Percentiles rank a stretch among this genome's conserved stretches.
Conservation (phyloP, 2,888 invertebrate species). For the Sphaeridia pumilis region DNA sequence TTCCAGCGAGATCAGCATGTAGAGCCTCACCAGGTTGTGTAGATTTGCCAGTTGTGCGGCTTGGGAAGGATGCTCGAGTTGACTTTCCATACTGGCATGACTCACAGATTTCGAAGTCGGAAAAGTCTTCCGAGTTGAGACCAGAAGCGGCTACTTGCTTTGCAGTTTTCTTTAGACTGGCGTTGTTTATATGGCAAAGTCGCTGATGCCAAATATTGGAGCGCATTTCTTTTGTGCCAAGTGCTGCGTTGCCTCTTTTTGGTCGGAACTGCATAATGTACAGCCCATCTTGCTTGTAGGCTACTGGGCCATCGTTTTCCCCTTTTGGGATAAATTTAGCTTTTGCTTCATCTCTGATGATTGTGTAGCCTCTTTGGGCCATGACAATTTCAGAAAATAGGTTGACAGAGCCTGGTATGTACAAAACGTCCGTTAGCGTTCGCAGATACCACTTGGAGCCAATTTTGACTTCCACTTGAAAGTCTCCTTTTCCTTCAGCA, state of each 20-base stretch:
- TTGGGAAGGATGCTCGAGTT: slow-evolving; percentile 2
- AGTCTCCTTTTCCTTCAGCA: background rate
- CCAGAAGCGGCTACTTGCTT: slow-evolving; percentile 14
- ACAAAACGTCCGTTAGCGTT: slow-evolving; percentile 6
- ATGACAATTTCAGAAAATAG: slow-evolving; percentile 13
- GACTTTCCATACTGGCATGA: slow-evolving; percentile 11
- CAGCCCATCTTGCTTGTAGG: background rate
- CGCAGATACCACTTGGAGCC: background rate
- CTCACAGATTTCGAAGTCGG: background rate
- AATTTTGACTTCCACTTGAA: slow-evolving; percentile 1
- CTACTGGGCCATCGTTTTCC: slow-evolving; percentile 3
- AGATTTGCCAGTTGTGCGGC: background rate
- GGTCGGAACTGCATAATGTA: slow-evolving; percentile 15
- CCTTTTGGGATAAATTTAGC: background rate
- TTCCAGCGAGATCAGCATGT: slow-evolving; percentile 7
- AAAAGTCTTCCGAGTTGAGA: slow-evolving; percentile 2
- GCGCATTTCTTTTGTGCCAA: background rate
- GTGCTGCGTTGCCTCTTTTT: background rate
- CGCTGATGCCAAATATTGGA: slow-evolving; percentile 13
- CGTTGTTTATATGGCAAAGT: slow-evolving; percentile 13
- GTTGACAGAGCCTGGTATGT: slow-evolving; percentile 10
- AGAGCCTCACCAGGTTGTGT: slow-evolving; percentile 3
- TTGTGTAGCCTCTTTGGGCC: slow-evolving; percentile 4
- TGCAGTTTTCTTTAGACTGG: slow-evolving; percentile 10
- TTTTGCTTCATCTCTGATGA: background rate